Base-by-base conservation (phyloP, 2,113 vertebrate genomes). In the Rhinoderma darwinii region DNA sequence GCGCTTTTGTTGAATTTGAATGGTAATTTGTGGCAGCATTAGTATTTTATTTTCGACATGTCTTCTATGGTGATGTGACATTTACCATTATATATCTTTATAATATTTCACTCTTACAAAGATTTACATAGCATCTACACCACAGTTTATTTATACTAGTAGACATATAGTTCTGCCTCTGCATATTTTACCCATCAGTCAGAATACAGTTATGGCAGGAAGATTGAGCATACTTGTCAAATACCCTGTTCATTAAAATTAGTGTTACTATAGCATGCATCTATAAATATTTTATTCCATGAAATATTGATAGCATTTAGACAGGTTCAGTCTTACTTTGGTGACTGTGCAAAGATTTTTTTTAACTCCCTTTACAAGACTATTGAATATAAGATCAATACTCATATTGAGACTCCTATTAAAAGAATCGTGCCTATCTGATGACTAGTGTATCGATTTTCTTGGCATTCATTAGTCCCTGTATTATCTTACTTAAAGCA, bases 261-360 rank as follows among this genome's bases (percentile, higher is more conserved):
- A 78, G 75, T 54, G 20, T 35, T 20, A 20, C 30, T 54, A 10
- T 78, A 50, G 44, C 18, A 54, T 78, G 47, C 6, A 32, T 32
- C 25, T 75, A 44, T 27, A 47, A 75, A 25, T n/a, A 43, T n/a
- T 74, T 74, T 43, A 74, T n/a, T 74, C n/a, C 12, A 75, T 75
- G 73, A 75, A 47, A 75, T 75, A 44, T 75, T 27, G n/a, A 66
- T 66, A 27, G 56, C 5, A 3, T 66, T 30, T 66, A 30, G 61
- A 66, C 27, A 66, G 14, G 3, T 14, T 66, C 5, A 66, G 61
- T 32, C 27, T 66, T 14, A 66, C 61, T 32, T 66, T 66, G 12
- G 27, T 66, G 27, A 66, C 15, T 66, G n/a, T 66, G 61, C n/a
- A 66, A 66, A 66, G 10, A 66, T 66, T 66, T 66, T 12, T 30